Base-by-base conservation (phyloP, 2,113 vertebrate species). In the Gadus chalcogrammus region DNA sequence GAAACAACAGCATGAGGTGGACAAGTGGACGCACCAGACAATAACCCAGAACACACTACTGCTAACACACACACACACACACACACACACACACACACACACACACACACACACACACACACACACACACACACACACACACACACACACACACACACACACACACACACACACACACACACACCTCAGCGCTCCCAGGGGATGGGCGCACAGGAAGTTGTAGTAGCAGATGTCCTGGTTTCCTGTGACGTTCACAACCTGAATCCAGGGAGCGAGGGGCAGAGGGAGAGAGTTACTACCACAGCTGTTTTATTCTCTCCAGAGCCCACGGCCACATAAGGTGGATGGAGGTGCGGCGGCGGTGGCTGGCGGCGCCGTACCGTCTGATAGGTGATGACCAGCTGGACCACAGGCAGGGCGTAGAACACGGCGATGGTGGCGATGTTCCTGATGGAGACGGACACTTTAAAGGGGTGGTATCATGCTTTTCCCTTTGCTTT, bases 151-250 rank as follows among this genome's bases (percentile, higher is more conserved):
- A 98, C 97, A 27, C 60, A 17, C 38, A 67, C 85, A 1, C 42
- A 98, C 97, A 27, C 60, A 17, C 38, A 67, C 85, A 1, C 42
- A 98, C 97, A 27, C 60, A 27, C 60, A 17, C 38, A 67, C 85
- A 1, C 42, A 98, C 97, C 97, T 98, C 66, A 99, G 92, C 67
- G 93, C 95, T 68, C 97, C 96, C 70, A 99, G 91, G 0, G 97
- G 97, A 82, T 98, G 96, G 56, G 97, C 97, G 0, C 97, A 99
- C 70, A 98, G 87, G 82, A 99, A 99, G 91, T 99, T 99, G 88
- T 99, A 99, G 87, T 95, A 99, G 88, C 97, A 99, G 89, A 99
- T 98, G 88, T 99, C 97, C 84, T 99, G 97, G 82, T 99, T 98
- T 76, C 97, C 97, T 0, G 97, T 99, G 64, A 94, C 95, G 0